Evolutionary conservation across 92 coral and sea anemone species (phyloP).

Genomic region (Palythoa grandiflora): DNA sequence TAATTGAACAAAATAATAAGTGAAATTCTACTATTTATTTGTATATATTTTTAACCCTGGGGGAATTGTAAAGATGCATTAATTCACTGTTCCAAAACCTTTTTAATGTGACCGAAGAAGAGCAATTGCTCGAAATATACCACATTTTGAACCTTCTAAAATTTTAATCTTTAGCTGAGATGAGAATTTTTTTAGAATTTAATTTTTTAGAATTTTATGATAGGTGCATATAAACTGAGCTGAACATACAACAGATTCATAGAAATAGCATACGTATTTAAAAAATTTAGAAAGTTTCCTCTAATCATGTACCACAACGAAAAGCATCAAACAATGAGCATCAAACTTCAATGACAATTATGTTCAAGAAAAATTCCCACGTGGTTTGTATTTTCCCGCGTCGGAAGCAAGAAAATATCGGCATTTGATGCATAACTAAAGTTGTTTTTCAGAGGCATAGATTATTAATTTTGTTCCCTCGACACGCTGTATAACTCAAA

Average conservation of each 20-base stretch:
- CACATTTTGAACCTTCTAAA: conserved; percentile 4
- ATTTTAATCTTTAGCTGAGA: conserved; percentile 8
- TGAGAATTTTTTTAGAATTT: neutral
- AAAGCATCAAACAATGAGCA: neutral
- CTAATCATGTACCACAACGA: neutral
- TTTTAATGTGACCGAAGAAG: neutral
- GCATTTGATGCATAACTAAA: too few relatives aligned
- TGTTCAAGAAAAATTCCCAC: too few relatives aligned
- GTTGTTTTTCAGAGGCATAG: too few relatives aligned
- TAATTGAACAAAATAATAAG: conserved; percentile 8
- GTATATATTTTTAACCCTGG: conserved; percentile 13
- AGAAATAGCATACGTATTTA: too few relatives aligned
- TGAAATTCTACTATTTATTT: neutral
- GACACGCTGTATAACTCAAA: too few relatives aligned
- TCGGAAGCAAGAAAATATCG: too few relatives aligned
- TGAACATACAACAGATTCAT: neutral
- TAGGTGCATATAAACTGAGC: neutral
- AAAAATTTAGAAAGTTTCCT: too few relatives aligned
- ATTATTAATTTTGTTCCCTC: too few relatives aligned
- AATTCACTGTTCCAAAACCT: conserved; percentile 20
- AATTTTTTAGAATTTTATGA: neutral
- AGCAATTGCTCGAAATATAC: conserved; percentile 4
- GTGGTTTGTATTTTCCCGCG: too few relatives aligned
- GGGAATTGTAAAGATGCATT: neutral
- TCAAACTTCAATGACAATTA: neutral